Evolutionary conservation across 2,113 vertebrate species (phyloP).

Genomic region (Rhea pennata): DNA sequence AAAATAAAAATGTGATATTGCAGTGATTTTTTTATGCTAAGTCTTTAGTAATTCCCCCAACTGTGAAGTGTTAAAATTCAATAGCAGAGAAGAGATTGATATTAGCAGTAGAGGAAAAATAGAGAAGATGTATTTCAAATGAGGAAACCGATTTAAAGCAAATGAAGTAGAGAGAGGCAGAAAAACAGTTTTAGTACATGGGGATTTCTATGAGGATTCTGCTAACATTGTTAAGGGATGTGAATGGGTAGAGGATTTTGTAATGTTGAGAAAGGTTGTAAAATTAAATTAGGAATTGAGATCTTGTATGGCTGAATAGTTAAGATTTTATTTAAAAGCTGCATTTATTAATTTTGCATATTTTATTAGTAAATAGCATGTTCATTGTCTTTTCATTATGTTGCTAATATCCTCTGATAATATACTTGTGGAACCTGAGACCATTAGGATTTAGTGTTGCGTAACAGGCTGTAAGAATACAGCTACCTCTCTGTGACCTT

Average conservation of each 20-base stretch:
- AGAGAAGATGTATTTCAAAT: not conserved
- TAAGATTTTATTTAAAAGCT: not conserved
- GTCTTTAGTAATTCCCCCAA: not conserved
- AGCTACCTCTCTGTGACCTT: conserved; percentile 55
- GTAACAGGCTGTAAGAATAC: not conserved
- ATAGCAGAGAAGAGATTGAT: not conserved
- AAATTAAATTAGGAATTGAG: conserved; percentile 5
- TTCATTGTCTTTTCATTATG: not conserved
- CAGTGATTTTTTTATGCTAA: not conserved
- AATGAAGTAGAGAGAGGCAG: not conserved
- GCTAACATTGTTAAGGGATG: not conserved
- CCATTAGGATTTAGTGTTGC: conserved; percentile 6
- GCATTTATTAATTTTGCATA: not conserved
- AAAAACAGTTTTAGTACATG: not conserved
- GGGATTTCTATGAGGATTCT: not conserved
- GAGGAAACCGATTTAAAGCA: not conserved
- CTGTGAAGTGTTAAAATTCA: not conserved
- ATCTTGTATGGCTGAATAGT: not conserved
- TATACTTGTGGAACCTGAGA: conserved; percentile 9
- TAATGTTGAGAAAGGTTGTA: not conserved
- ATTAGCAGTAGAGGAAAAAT: not conserved
- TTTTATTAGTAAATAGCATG: conserved; percentile 1
- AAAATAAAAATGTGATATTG: not conserved
- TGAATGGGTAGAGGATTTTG: not conserved
- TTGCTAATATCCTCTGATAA: not conserved